Conservation (phyloP, 1,140 invertebrate genomes). For the Branchinecta lindahli region DNA sequence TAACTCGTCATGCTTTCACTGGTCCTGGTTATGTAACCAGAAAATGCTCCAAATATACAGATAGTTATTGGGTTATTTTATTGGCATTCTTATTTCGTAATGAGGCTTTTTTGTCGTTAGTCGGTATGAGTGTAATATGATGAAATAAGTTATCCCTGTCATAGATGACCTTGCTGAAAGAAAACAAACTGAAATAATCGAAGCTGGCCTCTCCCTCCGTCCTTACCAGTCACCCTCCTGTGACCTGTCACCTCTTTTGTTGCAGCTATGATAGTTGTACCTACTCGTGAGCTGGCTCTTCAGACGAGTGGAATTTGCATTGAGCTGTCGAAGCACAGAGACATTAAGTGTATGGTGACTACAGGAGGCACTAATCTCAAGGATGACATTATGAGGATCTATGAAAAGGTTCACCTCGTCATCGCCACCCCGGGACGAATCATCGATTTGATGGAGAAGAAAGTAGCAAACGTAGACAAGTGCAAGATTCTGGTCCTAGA, state of each 20-base stretch:
- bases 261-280: constrained; percentile 88
- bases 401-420: constrained; percentile 97
- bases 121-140: too few relatives aligned
- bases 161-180: neutral
- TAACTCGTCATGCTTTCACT: too few relatives aligned
- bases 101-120: too few relatives aligned
- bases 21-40: too few relatives aligned
- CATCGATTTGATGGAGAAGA: constrained; percentile 98
- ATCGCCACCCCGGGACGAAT: constrained; percentile 98
- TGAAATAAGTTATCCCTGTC: neutral
- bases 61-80: too few relatives aligned
- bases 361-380: constrained; percentile 94
- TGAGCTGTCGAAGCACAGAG: constrained; percentile 89
- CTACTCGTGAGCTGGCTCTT: constrained; percentile 93
- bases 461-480: constrained; percentile 86
- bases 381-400: constrained; percentile 99
- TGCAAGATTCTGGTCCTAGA: constrained; percentile 95
- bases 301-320: constrained; percentile 99
- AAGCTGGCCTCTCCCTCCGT: neutral
- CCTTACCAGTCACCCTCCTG: neutral
- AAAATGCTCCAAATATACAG: too few relatives aligned
- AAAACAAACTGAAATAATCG: neutral
- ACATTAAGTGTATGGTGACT: constrained; percentile 95
- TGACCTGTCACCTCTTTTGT: constrained; percentile 23
- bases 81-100: too few relatives aligned